Conservation (phyloP, 2,888 invertebrate species). For the Pycnomerus fuliginosus region DNA sequence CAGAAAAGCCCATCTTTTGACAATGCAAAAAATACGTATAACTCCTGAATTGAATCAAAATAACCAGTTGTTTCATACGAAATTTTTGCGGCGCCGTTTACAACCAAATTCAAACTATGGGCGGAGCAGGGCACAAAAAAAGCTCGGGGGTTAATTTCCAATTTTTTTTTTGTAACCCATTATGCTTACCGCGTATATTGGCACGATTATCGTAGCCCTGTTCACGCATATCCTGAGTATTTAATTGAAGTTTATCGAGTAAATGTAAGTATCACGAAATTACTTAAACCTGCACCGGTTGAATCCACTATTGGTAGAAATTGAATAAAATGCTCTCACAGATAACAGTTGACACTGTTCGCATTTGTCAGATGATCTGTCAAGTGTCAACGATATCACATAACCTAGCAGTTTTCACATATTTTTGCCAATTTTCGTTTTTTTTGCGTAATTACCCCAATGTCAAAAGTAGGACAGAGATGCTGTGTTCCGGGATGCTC, state of each 20-base stretch:
- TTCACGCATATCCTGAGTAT: constrained; percentile 20
- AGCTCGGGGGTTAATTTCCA: constrained; percentile 28
- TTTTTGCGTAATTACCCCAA: too few species aligned
- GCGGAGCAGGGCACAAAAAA: constrained; percentile 35
- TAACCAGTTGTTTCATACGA: constrained; percentile 22
- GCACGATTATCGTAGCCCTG: constrained; percentile 29
- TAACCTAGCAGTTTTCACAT: too few species aligned
- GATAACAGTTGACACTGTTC: too few species aligned
- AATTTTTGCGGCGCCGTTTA: constrained; percentile 31
- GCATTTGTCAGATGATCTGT: too few species aligned
- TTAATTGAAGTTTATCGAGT: constrained; percentile 14
- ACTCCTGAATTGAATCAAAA: constrained; percentile 31
- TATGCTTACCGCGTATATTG: constrained; percentile 31
- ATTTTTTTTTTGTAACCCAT: constrained; percentile 29
- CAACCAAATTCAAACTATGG: constrained; percentile 35
- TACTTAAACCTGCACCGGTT: constrained; percentile 25
- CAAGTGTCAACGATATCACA: too few species aligned
- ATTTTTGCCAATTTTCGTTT: too few species aligned
- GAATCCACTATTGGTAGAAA: constrained; percentile 22
- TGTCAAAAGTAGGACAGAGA: too few species aligned
- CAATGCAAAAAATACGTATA: constrained; percentile 32
- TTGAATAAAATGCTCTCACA: constrained; percentile 26
- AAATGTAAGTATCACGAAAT: constrained; percentile 22
- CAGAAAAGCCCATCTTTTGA: constrained; percentile 26
- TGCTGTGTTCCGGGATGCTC: too few species aligned